Evolutionary conservation across 2,888 invertebrate genomes (phyloP), one percentile per base, ranked within the genome.

Genomic region (Sycophila texana): DNA sequence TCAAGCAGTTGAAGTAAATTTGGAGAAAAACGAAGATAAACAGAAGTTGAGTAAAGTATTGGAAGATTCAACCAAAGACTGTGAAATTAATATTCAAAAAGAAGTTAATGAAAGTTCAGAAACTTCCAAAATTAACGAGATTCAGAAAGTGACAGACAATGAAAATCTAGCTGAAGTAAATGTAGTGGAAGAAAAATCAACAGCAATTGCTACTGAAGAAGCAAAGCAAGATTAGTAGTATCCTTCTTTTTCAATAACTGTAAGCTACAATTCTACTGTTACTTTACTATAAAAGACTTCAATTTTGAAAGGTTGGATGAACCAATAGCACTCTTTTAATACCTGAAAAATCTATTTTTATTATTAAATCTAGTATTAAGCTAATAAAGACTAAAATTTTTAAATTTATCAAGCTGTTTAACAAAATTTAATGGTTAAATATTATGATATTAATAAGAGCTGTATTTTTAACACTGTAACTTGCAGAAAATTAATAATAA

Each of bases 291-390:
- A 26, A 78, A 73, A 75, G 73, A 78, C 75, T 81, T 63, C 18
- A 78, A 75, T 73, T 78, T 81, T 81, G 67, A 66, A 74, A 68
- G 53, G 47, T 76, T 81, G 66, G 30, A 67, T 60, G 72, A 30
- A 55, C 58, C 77, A 68, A 20, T 63, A 47, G 49, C 65, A 67
- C 73, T 39, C 39, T 79, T 77, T 66, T 47, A 77, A 70, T 78
- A 65, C 74, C 57, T 82, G 67, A 78, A 77, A 81, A 79, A 76
- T 82, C 72, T 75, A 76, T 73, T 81, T 74, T 81, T 72, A 63
- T 5, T 73, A 75, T 71, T 74, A 61, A 74, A 63, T 14, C 3
- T 67, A 74, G 57, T 49, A 22, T 16, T 81, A 78, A 80, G 66
- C n/a, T 73, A 79, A 66, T 78, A 63, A 75, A 81, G 60, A 74